These are phyloP conservation scores for Dioctria rufipes DNA, from an alignment of 2,888 invertebrate genomes.

Conservation along the genomic window DNA sequence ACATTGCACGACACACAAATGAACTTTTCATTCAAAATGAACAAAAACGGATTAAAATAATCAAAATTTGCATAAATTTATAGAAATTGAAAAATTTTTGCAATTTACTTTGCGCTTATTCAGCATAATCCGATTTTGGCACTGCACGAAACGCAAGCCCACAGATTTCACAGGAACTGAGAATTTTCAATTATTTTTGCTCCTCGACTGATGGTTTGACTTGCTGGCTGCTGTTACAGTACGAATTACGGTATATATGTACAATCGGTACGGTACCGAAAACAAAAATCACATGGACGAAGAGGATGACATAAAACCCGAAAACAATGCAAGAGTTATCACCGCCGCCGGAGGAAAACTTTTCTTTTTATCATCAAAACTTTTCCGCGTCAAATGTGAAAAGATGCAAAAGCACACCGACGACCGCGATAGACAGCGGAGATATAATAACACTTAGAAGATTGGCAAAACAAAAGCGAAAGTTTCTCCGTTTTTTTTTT, in stretches of 20 bases:
- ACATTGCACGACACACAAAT: no score
- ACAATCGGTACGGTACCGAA: not conserved
- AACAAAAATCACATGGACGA: not conserved
- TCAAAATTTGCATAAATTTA: constrained; percentile 1
- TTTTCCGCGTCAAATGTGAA: constrained; percentile 5
- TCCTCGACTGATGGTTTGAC: not conserved
- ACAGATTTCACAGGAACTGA: constrained; percentile 2
- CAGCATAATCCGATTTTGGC: constrained; percentile 31
- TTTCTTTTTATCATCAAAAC: constrained; percentile 9
- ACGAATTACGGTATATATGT: not conserved
- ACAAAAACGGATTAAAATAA: not conserved
- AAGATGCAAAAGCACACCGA: no score
- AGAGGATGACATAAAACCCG: not conserved
- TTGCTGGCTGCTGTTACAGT: not conserved
- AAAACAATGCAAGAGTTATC: no score
- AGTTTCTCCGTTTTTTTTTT: not conserved
- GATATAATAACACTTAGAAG: no score
- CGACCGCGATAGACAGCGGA: no score
- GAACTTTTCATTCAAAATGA: no score
- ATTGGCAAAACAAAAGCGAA: constrained; percentile 9
- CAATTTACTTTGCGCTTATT: constrained; percentile 42
- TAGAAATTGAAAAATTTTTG: constrained; percentile 9
- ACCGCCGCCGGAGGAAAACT: no score
- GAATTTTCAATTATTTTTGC: constrained; percentile 21
- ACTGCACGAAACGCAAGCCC: constrained; percentile 21